Percentiles rank a stretch among this genome's conserved stretches.
These are phyloP conservation scores for Alviniconcha strummeri DNA, from an alignment of 2,888 invertebrate genomes.

Conservation along the genomic window DNA sequence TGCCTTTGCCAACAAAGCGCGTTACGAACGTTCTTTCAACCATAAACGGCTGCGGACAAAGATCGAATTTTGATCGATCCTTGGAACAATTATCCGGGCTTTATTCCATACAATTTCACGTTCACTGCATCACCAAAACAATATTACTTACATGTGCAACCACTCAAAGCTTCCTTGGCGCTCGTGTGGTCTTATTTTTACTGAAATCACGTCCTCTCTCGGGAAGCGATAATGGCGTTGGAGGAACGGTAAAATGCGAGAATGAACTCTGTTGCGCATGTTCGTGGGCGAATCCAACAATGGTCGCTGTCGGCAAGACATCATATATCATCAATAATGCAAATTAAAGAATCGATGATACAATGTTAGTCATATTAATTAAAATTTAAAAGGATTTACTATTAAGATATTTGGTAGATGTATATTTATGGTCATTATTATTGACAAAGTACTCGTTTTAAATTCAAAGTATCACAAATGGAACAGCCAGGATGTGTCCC, in stretches of 20 bases:
- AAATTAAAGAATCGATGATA: no score
- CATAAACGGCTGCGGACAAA: conserved; percentile 12
- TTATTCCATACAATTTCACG: not conserved
- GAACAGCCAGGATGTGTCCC: conserved; percentile 20
- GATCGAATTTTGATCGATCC: conserved; percentile 14
- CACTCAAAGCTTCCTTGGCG: conserved; percentile 44
- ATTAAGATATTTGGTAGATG: no score
- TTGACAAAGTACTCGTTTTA: no score
- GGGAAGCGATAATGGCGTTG: conserved; percentile 70
- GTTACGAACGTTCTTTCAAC: conserved; percentile 8
- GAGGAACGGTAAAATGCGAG: conserved; percentile 69
- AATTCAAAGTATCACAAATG: not conserved
- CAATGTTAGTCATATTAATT: no score
- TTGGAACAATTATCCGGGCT: not conserved
- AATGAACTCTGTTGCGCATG: conserved; percentile 67
- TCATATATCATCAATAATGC: not conserved
- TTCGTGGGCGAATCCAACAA: conserved; percentile 30
- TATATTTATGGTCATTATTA: no score
- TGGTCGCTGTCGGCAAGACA: not conserved
- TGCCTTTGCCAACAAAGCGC: not conserved
- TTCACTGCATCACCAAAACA: conserved; percentile 18
- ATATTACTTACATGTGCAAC: conserved; percentile 21
- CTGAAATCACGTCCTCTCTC: conserved; percentile 70
- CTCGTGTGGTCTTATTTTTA: conserved; percentile 49
- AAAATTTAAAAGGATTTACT: no score